Conservation (phyloP, 2,888 invertebrate species). For the Diplolepis rosae region DNA sequence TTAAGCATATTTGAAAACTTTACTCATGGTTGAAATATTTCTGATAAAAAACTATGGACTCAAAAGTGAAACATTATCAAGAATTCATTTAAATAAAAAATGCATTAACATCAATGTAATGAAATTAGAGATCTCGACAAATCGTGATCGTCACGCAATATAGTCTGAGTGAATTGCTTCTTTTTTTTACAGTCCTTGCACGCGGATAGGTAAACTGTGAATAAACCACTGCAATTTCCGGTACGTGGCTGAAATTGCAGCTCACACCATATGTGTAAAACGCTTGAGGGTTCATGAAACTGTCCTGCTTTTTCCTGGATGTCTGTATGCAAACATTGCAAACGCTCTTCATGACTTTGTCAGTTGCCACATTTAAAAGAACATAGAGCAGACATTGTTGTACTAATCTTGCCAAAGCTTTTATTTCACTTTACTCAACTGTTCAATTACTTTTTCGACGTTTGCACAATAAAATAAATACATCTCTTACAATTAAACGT, state of each 20-base stretch:
- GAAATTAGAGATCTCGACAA: constrained; percentile 45
- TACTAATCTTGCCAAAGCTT: background rate
- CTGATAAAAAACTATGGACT: too few species aligned
- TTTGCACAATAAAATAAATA: too few species aligned
- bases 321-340: constrained; percentile 18
- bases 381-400: background rate
- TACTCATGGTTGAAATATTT: too few species aligned
- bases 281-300: constrained; percentile 32
- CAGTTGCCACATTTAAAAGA: background rate
- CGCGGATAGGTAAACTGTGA: constrained; percentile 50
- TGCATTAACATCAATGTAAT: background rate
- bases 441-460: too few species aligned
- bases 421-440: background rate
- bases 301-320: constrained; percentile 13
- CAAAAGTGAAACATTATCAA: background rate
- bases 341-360: constrained; percentile 2
- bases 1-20: too few species aligned
- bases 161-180: constrained; percentile 31
- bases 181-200: constrained; percentile 20
- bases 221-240: constrained; percentile 54
- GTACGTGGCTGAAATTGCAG: constrained; percentile 49
- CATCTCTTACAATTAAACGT: too few species aligned
- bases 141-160: constrained; percentile 45
- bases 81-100: background rate
- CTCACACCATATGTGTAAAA: constrained; percentile 35